Percentiles rank a stretch among this genome's conserved stretches.
These are phyloP conservation scores for Menura novaehollandiae DNA, from an alignment of 2,113 vertebrate genomes.

Conservation along the genomic window DNA sequence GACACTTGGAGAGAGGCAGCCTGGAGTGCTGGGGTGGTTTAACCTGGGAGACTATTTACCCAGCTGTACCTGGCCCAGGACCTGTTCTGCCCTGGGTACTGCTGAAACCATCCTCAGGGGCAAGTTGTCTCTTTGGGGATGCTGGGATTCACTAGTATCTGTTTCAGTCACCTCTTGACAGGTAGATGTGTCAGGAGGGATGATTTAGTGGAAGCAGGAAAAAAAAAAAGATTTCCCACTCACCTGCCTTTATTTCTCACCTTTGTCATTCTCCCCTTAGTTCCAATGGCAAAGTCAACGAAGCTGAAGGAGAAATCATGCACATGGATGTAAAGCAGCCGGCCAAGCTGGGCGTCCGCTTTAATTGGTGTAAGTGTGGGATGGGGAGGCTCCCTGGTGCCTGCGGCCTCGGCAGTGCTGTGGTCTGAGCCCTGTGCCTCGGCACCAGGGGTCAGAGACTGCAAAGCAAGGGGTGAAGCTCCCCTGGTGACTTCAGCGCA, in stretches of 20 bases:
- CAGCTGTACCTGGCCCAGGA: accelerated
- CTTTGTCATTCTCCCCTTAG: conserved; percentile 9
- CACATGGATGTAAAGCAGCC: conserved; percentile 79
- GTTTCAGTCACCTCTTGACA: neutral
- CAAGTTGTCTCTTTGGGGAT: accelerated
- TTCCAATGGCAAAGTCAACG: conserved; percentile 73
- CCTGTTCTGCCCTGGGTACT: neutral
- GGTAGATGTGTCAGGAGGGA: neutral
- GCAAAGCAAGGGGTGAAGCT: neutral
- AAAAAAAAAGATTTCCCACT: neutral
- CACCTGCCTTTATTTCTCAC: neutral
- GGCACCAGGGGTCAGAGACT: neutral
- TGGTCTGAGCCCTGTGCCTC: neutral
- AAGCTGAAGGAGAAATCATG: conserved; percentile 79
- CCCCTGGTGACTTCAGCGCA: accelerated
- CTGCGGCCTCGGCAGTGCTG: accelerated
- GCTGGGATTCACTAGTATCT: neutral
- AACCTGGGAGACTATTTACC: neutral
- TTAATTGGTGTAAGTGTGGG: conserved; percentile 79
- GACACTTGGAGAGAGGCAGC: neutral
- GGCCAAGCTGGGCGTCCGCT: conserved; percentile 86
- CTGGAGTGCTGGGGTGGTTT: neutral
- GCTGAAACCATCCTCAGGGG: neutral
- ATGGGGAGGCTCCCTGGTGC: neutral
- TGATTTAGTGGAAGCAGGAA: no score